A percentile compares a stretch with the other conserved stretches of the same genome.
phyloP scores from a whole-genome alignment of 1,140 invertebrate genomes.

The Megalopta genalis region DNA sequence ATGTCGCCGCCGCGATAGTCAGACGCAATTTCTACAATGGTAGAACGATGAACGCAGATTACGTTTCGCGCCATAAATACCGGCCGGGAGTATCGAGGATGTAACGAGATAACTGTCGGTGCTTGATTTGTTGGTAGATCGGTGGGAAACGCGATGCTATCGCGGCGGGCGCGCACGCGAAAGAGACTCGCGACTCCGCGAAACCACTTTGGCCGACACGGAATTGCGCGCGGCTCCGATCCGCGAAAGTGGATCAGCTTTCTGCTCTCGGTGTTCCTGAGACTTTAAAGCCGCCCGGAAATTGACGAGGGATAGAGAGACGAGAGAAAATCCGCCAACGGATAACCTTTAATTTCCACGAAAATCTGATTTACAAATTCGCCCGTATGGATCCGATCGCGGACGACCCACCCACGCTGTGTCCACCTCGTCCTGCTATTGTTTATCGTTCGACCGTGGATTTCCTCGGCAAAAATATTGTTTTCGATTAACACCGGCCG shows the following conservation, averaged over 20 bases:
- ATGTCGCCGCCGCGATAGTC: not conserved
- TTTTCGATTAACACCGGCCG: too few relatives aligned
- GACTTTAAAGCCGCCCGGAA: too few relatives aligned
- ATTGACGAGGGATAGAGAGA: too few relatives aligned
- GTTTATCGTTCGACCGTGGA: too few relatives aligned
- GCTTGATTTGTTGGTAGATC: slow-evolving; percentile 23
- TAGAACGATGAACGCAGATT: not conserved
- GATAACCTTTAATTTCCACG: too few relatives aligned
- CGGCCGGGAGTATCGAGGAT: slow-evolving; percentile 6
- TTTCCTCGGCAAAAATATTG: too few relatives aligned
- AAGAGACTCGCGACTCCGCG: slow-evolving; percentile 13
- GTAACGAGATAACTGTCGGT: slow-evolving; percentile 34
- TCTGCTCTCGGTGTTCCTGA: too few relatives aligned
- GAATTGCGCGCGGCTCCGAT: not conserved
- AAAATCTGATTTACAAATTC: not conserved
- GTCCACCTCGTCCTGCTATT: not conserved
- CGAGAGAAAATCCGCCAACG: too few relatives aligned
- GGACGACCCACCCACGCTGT: too few relatives aligned
- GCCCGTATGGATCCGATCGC: too few relatives aligned
- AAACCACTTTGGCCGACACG: slow-evolving; percentile 7
- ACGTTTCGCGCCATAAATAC: slow-evolving; percentile 25
- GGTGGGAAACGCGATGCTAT: slow-evolving; percentile 19
- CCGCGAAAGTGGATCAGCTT: slow-evolving; percentile 41
- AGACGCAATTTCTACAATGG: slow-evolving; percentile 11
- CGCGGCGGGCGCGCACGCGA: not conserved